Evolutionary conservation across 1,140 invertebrate genomes (phyloP).

Genomic region (Papilio xuthus): DNA sequence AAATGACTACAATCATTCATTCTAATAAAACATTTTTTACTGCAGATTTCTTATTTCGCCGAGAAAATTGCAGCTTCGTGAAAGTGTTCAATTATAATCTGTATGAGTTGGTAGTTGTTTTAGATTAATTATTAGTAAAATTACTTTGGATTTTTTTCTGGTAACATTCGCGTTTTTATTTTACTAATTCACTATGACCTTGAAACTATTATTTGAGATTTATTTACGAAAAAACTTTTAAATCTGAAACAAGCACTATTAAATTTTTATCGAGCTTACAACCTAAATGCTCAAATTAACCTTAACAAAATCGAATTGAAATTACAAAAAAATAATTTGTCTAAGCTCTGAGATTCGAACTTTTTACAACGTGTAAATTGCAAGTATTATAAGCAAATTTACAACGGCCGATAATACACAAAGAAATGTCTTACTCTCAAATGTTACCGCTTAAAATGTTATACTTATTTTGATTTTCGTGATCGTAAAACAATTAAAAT

Average conservation of each 20-base stretch:
- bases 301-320: not conserved
- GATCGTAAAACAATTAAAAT: not conserved
- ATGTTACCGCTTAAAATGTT: not conserved
- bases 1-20: conserved; percentile 53
- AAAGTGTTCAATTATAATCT: conserved; percentile 55
- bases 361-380: not conserved
- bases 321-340: not conserved
- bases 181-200: not conserved
- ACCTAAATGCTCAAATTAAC: too few relatives aligned
- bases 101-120: conserved; percentile 48
- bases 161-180: not conserved
- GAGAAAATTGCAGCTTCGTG: conserved; percentile 49
- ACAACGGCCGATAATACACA: not conserved
- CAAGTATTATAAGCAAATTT: too few relatives aligned
- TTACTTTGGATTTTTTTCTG: not conserved
- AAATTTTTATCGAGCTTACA: too few relatives aligned
- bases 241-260: too few relatives aligned
- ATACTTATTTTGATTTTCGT: not conserved
- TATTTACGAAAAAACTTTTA: not conserved
- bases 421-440: not conserved
- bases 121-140: conserved; percentile 36
- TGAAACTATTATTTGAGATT: too few relatives aligned
- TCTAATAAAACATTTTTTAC: conserved; percentile 53
- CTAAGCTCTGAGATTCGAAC: not conserved
- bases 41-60: conserved; percentile 40